Percentiles rank a stretch among this genome's conserved stretches.
Evolutionary conservation across 2,888 invertebrate species (phyloP).

Genomic region (Andrena trimmerana): DNA sequence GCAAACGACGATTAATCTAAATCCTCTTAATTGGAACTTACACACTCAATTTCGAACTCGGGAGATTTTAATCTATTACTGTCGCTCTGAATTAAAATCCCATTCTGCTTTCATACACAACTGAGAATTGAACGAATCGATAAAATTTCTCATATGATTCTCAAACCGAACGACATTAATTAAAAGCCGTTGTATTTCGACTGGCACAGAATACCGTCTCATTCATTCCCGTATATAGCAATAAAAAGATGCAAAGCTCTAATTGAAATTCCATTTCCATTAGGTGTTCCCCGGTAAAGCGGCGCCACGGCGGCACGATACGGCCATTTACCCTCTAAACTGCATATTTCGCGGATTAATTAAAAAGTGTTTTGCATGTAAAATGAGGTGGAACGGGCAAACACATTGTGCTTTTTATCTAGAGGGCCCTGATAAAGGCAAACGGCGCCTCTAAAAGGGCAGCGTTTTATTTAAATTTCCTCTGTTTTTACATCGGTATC

Average conservation of each 20-base stretch:
- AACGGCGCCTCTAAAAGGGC: background rate
- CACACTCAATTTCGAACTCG: background rate
- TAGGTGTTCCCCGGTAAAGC: constrained; percentile 44
- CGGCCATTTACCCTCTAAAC: constrained; percentile 31
- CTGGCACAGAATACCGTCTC: constrained; percentile 3
- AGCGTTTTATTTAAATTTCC: constrained; percentile 4
- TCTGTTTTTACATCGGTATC: background rate
- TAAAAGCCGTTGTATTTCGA: constrained; percentile 53
- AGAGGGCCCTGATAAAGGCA: constrained; percentile 38
- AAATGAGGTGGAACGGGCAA: constrained; percentile 53
- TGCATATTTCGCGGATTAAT: constrained; percentile 68
- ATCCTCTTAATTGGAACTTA: background rate
- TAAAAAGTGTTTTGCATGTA: constrained; percentile 70
- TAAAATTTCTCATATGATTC: background rate
- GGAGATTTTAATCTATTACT: background rate
- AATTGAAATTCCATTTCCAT: constrained; percentile 71
- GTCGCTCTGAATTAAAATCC: background rate
- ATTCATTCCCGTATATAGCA: constrained; percentile 37
- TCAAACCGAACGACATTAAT: constrained; percentile 47
- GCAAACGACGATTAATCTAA: too few relatives aligned
- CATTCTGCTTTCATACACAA: background rate
- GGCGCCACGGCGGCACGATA: background rate
- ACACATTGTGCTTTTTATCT: constrained; percentile 41
- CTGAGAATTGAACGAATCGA: background rate
- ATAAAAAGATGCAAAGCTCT: constrained; percentile 59